A percentile compares a stretch with the other conserved stretches of the same genome.
These are phyloP conservation scores for Pseudoatta argentina DNA, from an alignment of 1,140 invertebrate genomes.

Conservation along the genomic window DNA sequence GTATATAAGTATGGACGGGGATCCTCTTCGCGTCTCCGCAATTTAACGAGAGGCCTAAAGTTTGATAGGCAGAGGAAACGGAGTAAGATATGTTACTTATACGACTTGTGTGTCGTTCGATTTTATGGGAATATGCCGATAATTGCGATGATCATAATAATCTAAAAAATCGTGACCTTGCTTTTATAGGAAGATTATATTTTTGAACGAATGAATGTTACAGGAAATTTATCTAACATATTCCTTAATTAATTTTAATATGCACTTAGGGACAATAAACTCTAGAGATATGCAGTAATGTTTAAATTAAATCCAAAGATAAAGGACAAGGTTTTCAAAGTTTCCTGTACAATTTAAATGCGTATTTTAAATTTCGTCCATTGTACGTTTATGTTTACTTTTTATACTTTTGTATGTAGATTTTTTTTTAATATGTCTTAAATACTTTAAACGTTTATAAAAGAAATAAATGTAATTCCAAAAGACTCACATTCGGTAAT, in stretches of 20 bases:
- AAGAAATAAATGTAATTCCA: not conserved
- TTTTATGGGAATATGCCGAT: slow-evolving; percentile 46
- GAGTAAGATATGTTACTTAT: slow-evolving; percentile 49
- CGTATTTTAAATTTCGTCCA: not conserved
- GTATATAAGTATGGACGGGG: not conserved
- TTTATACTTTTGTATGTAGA: not conserved
- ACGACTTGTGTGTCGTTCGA: slow-evolving; percentile 13
- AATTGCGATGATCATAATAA: not conserved
- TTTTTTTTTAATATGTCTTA: not conserved
- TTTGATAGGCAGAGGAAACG: slow-evolving; percentile 33
- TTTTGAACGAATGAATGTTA: not conserved
- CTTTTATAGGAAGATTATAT: not conserved
- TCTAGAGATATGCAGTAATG: not conserved
- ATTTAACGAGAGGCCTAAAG: slow-evolving; percentile 9
- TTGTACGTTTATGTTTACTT: not conserved
- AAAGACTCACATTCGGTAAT: not conserved
- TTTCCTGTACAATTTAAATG: not conserved
- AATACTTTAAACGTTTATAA: not conserved
- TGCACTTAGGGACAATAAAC: not conserved
- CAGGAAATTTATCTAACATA: not conserved
- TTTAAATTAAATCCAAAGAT: not conserved
- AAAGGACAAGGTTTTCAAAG: not conserved
- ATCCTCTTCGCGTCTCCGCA: not conserved
- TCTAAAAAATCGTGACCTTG: not conserved
- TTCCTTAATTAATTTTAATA: slow-evolving; percentile 9